phyloP scores from a whole-genome alignment of 1,140 invertebrate species.

The Diuraphis noxia region DNA sequence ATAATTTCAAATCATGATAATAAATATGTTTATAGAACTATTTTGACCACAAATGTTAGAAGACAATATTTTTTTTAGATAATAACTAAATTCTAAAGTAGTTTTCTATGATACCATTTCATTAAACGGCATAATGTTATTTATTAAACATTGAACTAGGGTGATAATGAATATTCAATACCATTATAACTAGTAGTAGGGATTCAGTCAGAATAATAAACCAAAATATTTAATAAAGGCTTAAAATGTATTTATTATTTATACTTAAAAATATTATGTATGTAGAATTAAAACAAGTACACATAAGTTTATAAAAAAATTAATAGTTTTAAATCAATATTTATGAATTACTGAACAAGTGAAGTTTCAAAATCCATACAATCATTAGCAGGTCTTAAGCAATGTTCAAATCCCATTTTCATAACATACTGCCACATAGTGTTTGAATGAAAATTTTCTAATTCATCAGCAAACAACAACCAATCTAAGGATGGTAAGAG shows the following conservation, averaged over 20 bases:
- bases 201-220: not conserved
- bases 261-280: not conserved
- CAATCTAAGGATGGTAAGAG: slow-evolving; percentile 34
- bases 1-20: not conserved
- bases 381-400: not conserved
- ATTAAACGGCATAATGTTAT: not conserved
- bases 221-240: not conserved
- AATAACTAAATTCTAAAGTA: not conserved
- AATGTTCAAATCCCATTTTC: slow-evolving; percentile 51
- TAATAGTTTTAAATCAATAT: not conserved
- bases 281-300: not conserved
- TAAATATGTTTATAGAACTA: no score
- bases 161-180: not conserved
- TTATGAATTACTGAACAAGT: not conserved
- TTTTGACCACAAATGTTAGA: no score
- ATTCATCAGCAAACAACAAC: slow-evolving; percentile 16
- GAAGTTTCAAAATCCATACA: slow-evolving; percentile 20
- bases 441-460: slow-evolving; percentile 34
- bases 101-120: not conserved
- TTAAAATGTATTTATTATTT: not conserved
- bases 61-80: no score
- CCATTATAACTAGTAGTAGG: not conserved
- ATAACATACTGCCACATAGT: slow-evolving; percentile 43
- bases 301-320: not conserved
- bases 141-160: not conserved